Conservation (phyloP, 2,888 invertebrate genomes). For the Cheilosia pagana region DNA sequence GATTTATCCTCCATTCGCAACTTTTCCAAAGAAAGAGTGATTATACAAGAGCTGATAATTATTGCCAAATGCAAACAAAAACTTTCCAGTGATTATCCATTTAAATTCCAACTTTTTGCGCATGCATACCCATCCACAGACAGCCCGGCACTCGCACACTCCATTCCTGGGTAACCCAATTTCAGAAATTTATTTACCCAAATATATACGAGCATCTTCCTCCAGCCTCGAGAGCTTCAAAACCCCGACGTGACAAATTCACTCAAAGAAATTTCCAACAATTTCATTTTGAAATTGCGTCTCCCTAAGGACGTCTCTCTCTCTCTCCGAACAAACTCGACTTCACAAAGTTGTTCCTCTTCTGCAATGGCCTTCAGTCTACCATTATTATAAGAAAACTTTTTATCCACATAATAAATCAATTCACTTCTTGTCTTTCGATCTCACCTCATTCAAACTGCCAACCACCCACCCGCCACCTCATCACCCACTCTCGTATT, state of each 20-base stretch:
- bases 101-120: conserved; percentile 30
- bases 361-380: conserved; percentile 31
- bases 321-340: conserved; percentile 24
- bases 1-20: background rate
- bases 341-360: conserved; percentile 45
- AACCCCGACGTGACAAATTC: conserved; percentile 69
- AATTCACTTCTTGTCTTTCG: conserved; percentile 74
- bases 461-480: background rate
- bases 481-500: background rate
- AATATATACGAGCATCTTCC: conserved; percentile 34
- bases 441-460: conserved; percentile 70
- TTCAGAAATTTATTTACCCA: conserved; percentile 63
- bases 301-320: conserved; percentile 51
- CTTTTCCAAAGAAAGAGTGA: conserved; percentile 9
- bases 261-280: conserved; percentile 68
- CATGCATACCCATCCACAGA: background rate
- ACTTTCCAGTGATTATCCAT: conserved; percentile 28
- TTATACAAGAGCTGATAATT: conserved; percentile 20
- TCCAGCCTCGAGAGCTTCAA: conserved; percentile 7
- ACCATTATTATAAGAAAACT: conserved; percentile 67
- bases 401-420: conserved; percentile 75
- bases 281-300: conserved; percentile 66
- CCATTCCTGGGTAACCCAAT: conserved; percentile 42
- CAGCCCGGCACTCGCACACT: background rate
- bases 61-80: conserved; percentile 8